Base-by-base conservation (phyloP, 2,113 vertebrate genomes). In the Toxotes jaculatrix region DNA sequence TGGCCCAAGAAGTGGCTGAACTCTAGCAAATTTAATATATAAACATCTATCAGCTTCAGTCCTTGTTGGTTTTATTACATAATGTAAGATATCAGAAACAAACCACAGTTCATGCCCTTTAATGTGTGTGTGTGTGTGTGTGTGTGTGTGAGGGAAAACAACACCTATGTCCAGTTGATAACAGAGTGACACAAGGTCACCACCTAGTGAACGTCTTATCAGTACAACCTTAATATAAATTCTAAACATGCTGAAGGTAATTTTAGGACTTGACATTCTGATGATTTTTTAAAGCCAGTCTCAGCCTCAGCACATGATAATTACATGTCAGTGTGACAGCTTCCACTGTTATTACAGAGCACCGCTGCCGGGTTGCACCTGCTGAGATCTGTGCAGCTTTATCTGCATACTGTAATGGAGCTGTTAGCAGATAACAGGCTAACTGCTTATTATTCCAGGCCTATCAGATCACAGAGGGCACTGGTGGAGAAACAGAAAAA, bases 371-470 rank as follows among this genome's bases (percentile, higher is more conserved):
- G 55, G 62, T n/a, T 78, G 82, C 92, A 91, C 84, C 87, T 92
- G 86, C 85, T 79, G 80, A 76, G 83, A 90, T 89, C 73, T 67
- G 4, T 71, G 72, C 3, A 34, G 83, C 85, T 79, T 92, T 89
- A 87, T 93, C 83, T 69, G 68, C 17, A 12, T 2, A 17, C 73
- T 81, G 85, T 86, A 91, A 90, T 80, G 55, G 82, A 88, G 88
- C 82, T 81, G 87, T 83, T 81, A 73, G 82, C 84, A 77, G 92
- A 92, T 89, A 90, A 84, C 51, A 79, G 12, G n/a, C 66, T 84
- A 89, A 90, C 87, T 84, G 87, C 85, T 93, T 92, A 92, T 92
- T 94, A 93, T 89, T 91, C 85, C 64, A 27, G 66, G 77, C 87
- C 80, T 83, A 89, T 88, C 73, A 82, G 79, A 91, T 91, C 82